phyloP scores from a whole-genome alignment of 2,797 vertebrate species.

The Phalanger gymnotis region DNA sequence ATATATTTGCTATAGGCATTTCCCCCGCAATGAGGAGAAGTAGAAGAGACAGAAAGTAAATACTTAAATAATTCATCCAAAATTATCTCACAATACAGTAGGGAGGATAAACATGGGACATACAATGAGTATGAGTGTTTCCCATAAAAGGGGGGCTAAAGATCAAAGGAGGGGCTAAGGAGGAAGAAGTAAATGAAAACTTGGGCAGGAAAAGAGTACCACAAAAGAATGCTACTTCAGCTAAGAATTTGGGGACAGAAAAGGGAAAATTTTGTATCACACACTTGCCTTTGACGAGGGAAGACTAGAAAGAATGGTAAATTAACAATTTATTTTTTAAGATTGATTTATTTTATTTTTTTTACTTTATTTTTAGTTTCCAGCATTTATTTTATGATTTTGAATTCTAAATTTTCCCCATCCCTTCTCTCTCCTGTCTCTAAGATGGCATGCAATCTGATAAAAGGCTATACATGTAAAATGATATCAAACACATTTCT shows the following conservation, averaged over 20 bases:
- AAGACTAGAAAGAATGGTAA: background rate
- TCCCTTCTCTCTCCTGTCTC: too few relatives aligned
- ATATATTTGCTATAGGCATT: background rate
- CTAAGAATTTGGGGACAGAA: background rate
- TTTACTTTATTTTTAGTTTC: too few relatives aligned
- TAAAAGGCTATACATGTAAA: too few relatives aligned
- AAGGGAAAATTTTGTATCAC: background rate
- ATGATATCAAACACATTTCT: too few relatives aligned
- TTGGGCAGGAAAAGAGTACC: background rate
- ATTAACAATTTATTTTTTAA: background rate
- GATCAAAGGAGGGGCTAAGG: background rate
- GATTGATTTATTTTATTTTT: too few relatives aligned
- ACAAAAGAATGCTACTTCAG: too few relatives aligned
- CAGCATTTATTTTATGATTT: too few relatives aligned
- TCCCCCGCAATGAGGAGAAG: background rate
- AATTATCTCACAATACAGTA: background rate
- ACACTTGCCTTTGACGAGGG: background rate
- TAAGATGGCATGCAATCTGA: too few relatives aligned
- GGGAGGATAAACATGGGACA: background rate
- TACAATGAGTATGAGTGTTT: background rate
- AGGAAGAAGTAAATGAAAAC: background rate
- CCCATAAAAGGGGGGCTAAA: background rate
- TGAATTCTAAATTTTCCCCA: too few relatives aligned
- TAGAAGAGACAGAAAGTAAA: background rate
- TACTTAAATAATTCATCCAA: background rate